Base-by-base conservation (phyloP, 2,888 invertebrate species). In the Euplagia quadripunctaria region DNA sequence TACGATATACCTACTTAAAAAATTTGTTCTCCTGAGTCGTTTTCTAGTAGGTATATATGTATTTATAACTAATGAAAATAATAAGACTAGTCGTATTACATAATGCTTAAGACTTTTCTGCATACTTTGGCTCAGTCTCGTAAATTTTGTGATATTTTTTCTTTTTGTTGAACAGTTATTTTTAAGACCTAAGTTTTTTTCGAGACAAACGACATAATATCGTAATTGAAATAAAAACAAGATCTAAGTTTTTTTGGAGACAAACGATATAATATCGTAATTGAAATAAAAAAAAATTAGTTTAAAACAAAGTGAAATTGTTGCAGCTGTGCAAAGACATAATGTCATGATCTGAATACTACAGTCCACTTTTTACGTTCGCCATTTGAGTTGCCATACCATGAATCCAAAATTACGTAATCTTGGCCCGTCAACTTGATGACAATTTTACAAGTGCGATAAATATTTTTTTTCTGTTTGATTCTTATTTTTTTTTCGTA, bases 391-490 rank as follows among this genome's bases (percentile, higher is more conserved):
- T 67, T 76, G 79, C 73, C 80, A 69, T 61, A 61, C 31, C 14
- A 61, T 61, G 61, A 61, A 58, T 58, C 12, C 20, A 58, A 58
- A 20, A 58, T 58, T 58, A 58, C 31, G 31, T 73, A 79, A 79
- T 75, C 82, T 65, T 74, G 70, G 64, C 66, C 55, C 58, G 82
- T 80, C 83, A 82, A 70, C 72, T 64, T 74, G 74, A 75, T 76
- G 85, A 83, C 79, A 84, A 67, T 71, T 81, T 85, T 76, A 84
- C 74, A 76, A 71, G 49, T 65, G 65, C 74, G 58, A 85, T 80
- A 74, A 79, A 79, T 68, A 55, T 55, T 83, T 77, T 79, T n/a
- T 78, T 78, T 77, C 79, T 68, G 74, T 75, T 73, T 75, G 76
- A 73, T 77, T 74, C 74, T 76, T 66, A 73, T 20, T 11, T 74